These are phyloP conservation scores for Lapara coniferarum DNA, from an alignment of 2,888 invertebrate species.

Conservation along the genomic window DNA sequence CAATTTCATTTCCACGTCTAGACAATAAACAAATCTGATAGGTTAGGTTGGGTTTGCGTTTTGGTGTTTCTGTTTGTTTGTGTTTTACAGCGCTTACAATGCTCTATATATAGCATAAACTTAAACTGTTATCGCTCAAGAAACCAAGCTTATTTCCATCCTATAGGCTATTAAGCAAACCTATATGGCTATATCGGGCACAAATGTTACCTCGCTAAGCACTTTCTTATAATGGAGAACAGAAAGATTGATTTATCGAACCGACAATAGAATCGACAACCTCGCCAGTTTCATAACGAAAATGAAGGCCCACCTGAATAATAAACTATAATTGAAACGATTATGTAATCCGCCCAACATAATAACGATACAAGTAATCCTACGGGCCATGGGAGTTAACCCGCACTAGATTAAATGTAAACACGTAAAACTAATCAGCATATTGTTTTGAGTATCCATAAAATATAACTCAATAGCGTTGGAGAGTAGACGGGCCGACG, in stretches of 20 bases:
- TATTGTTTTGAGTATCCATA: conserved; percentile 5
- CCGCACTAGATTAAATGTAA: conserved; percentile 2
- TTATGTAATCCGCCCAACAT: not conserved
- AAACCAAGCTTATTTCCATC: too few species aligned
- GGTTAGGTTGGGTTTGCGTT: not conserved
- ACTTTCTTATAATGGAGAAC: too few species aligned
- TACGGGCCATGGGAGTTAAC: not conserved
- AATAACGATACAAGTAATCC: not conserved
- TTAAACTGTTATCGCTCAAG: too few species aligned
- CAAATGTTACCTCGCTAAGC: too few species aligned
- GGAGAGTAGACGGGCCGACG: not conserved
- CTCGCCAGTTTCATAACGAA: too few species aligned
- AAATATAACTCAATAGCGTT: conserved; percentile 4
- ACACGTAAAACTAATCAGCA: conserved; percentile 19
- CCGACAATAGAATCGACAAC: too few species aligned
- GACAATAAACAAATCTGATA: not conserved
- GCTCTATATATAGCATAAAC: too few species aligned
- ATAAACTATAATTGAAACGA: not conserved
- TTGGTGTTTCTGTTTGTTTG: not conserved
- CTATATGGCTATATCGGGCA: too few species aligned
- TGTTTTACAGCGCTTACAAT: too few species aligned
- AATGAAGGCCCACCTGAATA: too few species aligned
- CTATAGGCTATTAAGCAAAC: too few species aligned
- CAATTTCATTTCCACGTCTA: conserved; percentile 8
- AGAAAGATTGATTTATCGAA: too few species aligned